Evolutionary conservation across 2,888 invertebrate genomes (phyloP).

Genomic region (Malachius bipustulatus): DNA sequence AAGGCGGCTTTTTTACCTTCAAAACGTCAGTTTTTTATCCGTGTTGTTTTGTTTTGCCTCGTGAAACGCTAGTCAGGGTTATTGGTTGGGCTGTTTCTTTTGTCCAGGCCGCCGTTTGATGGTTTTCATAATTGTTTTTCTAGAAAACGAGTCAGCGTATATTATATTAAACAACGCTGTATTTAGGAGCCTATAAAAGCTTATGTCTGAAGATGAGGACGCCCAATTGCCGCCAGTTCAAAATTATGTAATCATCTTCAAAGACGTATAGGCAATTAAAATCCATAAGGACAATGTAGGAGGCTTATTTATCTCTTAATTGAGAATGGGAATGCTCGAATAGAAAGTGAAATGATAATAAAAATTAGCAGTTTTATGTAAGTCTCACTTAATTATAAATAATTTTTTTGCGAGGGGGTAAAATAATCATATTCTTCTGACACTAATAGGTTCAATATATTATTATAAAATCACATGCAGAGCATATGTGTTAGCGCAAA

Average conservation of each 20-base stretch:
- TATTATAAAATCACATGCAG: no score
- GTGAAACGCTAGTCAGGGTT: conserved; percentile 22
- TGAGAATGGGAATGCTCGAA: no score
- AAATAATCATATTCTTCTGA: no score
- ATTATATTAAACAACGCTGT: conserved; percentile 1
- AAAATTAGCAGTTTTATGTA: no score
- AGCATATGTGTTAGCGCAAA: no score
- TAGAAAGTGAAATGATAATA: no score
- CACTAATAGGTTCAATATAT: no score
- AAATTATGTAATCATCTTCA: conserved; percentile 2
- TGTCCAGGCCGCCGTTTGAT: conserved; percentile 13
- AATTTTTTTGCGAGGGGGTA: no score
- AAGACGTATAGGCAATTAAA: no score
- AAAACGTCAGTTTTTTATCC: conserved; percentile 23
- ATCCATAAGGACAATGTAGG: no score
- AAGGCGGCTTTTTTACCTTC: conserved; percentile 20
- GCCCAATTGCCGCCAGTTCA: background rate
- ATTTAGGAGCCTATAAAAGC: conserved; percentile 2
- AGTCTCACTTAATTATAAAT: no score
- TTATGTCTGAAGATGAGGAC: background rate
- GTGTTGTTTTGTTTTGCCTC: conserved; percentile 19
- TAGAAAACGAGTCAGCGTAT: conserved; percentile 15
- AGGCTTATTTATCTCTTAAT: no score
- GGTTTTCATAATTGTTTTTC: conserved; percentile 20
- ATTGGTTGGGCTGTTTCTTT: conserved; percentile 20